phyloP scores from a whole-genome alignment of 1,140 invertebrate genomes.

The Drosophila novamexicana region DNA sequence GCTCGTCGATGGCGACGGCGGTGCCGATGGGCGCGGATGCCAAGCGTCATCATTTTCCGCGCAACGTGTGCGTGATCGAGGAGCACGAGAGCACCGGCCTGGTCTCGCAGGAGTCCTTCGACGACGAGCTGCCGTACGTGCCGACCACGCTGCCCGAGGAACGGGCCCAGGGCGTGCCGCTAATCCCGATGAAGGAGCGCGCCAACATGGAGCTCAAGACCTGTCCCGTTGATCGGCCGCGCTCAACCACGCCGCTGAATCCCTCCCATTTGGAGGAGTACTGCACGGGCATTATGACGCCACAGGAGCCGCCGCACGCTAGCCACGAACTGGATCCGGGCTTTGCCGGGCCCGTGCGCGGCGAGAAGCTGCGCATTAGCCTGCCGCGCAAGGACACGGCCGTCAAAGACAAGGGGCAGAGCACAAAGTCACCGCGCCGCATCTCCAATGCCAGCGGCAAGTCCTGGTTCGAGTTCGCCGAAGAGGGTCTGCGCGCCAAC shows the following conservation, averaged over 20 bases:
- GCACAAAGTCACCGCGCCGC: conserved; percentile 84
- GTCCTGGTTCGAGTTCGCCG: conserved; percentile 88
- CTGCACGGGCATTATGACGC: conserved; percentile 84
- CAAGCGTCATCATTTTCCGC: conserved; percentile 67
- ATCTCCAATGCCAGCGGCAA: conserved; percentile 85
- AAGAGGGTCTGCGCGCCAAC: conserved; percentile 85
- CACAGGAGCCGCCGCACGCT: conserved; percentile 61
- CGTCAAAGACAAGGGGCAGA: conserved; percentile 72
- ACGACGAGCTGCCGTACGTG: conserved; percentile 94
- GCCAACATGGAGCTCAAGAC: conserved; percentile 89
- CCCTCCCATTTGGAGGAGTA: conserved; percentile 92
- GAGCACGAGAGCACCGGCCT: conserved; percentile 90
- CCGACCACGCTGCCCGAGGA: conserved; percentile 93
- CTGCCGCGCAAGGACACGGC: conserved; percentile 87
- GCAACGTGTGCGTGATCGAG: conserved; percentile 84
- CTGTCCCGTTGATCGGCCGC: conserved; percentile 93
- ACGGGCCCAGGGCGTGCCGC: conserved; percentile 91
- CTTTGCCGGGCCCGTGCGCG: conserved; percentile 62
- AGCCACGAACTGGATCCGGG: conserved; percentile 61
- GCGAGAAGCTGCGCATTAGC: conserved; percentile 89
- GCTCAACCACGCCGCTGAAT: conserved; percentile 93
- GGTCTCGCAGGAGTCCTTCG: conserved; percentile 92
- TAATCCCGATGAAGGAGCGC: conserved; percentile 92
- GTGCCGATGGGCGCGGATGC: conserved; percentile 74
- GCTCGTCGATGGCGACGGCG: conserved; percentile 63